A percentile compares a stretch with the other conserved stretches of the same genome.
Conservation (phyloP, 2,888 invertebrate species). For the Drosophila putrida region DNA sequence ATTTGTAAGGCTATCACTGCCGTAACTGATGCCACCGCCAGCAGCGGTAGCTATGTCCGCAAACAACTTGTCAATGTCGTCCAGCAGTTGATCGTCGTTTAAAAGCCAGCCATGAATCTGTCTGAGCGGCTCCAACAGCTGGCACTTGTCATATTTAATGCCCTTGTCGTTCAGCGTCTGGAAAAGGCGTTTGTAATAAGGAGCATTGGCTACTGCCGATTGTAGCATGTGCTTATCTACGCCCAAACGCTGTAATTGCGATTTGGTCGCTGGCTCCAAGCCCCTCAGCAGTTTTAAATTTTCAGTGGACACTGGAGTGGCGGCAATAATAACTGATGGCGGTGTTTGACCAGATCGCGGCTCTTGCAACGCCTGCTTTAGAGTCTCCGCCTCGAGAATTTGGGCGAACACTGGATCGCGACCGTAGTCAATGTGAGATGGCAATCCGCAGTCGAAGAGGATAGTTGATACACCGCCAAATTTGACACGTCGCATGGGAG, state of each 20-base stretch:
- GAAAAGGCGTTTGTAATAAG: slow-evolving; percentile 87
- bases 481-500: slow-evolving; percentile 84
- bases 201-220: slow-evolving; percentile 88
- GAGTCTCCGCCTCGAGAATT: slow-evolving; percentile 82
- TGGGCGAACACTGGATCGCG: slow-evolving; percentile 83
- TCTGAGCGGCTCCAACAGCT: slow-evolving; percentile 87
- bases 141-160: slow-evolving; percentile 86
- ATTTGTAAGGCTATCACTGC: slow-evolving; percentile 59
- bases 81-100: slow-evolving; percentile 87
- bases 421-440: slow-evolving; percentile 82
- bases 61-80: slow-evolving; percentile 87
- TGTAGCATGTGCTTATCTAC: slow-evolving; percentile 87
- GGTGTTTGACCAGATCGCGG: slow-evolving; percentile 48
- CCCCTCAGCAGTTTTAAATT: slow-evolving; percentile 85
- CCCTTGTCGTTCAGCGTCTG: slow-evolving; percentile 87
- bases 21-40: slow-evolving; percentile 64
- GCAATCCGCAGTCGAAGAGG: slow-evolving; percentile 82
- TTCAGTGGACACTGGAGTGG: slow-evolving; percentile 46
- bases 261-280: slow-evolving; percentile 85
- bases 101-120: slow-evolving; percentile 87
- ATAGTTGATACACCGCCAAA: slow-evolving; percentile 81
- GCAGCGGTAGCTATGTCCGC: slow-evolving; percentile 83
- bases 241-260: slow-evolving; percentile 86
- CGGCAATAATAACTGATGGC: slow-evolving; percentile 51
- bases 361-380: slow-evolving; percentile 77